phyloP scores from a whole-genome alignment of 2,888 invertebrate genomes.

The Sialis fuliginosa region DNA sequence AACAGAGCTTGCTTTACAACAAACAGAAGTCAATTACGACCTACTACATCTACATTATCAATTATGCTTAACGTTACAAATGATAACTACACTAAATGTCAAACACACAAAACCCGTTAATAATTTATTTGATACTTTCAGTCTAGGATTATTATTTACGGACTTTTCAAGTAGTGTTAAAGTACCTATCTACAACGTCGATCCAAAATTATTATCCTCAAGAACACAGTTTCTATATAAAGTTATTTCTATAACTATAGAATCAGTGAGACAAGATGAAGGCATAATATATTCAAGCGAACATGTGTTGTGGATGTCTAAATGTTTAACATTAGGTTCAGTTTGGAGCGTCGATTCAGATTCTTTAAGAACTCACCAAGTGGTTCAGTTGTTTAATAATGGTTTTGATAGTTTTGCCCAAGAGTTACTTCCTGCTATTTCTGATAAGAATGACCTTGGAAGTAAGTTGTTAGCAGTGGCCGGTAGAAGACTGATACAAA shows the following conservation, averaged over 20 bases:
- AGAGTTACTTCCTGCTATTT: conserved; percentile 44
- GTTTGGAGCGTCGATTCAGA: conserved; percentile 64
- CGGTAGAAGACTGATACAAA: conserved; percentile 59
- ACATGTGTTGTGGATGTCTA: conserved; percentile 51
- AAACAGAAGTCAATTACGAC: conserved; percentile 55
- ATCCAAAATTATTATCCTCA: conserved; percentile 45
- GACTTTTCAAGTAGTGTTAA: conserved; percentile 30
- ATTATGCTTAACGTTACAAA: conserved; percentile 55
- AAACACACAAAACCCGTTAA: conserved; percentile 54
- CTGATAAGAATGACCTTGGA: conserved; percentile 50
- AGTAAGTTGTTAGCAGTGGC: conserved; percentile 58
- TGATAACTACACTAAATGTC: conserved; percentile 61
- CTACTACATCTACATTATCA: conserved; percentile 67
- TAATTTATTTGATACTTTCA: conserved; percentile 59
- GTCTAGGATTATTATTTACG: conserved; percentile 35
- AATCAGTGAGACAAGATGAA: conserved; percentile 44
- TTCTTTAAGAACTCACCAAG: conserved; percentile 56
- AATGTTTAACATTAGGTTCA: conserved; percentile 48
- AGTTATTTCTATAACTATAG: conserved; percentile 54
- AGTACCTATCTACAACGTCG: conserved; percentile 43
- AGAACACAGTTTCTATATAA: conserved; percentile 57
- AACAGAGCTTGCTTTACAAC: conserved; percentile 59
- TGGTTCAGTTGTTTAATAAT: conserved; percentile 40
- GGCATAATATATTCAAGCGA: conserved; percentile 28
- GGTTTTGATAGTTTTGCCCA: conserved; percentile 42